These are phyloP conservation scores for Trachelus tabidus DNA, from an alignment of 2,888 invertebrate genomes.

Conservation along the genomic window DNA sequence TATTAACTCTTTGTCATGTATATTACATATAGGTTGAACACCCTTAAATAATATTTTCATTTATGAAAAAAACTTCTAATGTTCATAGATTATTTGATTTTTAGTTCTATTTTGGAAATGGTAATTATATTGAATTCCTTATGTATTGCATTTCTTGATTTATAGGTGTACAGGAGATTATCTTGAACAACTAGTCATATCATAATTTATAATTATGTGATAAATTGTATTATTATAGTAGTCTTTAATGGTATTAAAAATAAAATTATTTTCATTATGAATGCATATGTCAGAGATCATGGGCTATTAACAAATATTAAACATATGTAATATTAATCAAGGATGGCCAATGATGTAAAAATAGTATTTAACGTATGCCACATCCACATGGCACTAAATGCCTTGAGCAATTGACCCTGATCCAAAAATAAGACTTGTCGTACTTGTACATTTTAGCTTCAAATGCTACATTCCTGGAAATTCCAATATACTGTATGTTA, in stretches of 20 bases:
- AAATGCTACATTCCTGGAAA: background rate
- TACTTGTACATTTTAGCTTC: conserved; percentile 1
- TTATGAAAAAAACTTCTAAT: background rate
- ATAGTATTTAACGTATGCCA: conserved; percentile 30
- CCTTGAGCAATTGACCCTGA: conserved; percentile 31
- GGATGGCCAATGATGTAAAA: conserved; percentile 25
- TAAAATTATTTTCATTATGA: background rate
- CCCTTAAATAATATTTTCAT: background rate
- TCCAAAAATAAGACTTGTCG: conserved; percentile 27
- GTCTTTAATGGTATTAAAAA: background rate
- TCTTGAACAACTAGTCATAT: background rate
- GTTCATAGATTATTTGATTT: background rate
- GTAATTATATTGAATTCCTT: background rate
- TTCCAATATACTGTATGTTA: background rate
- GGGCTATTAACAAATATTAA: background rate
- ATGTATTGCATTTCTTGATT: background rate
- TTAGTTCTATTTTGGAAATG: background rate
- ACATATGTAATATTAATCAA: background rate
- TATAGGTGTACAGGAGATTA: background rate
- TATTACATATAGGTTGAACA: background rate
- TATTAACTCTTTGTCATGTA: background rate
- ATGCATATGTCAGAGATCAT: background rate
- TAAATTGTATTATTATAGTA: background rate
- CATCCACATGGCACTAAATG: conserved; percentile 10
- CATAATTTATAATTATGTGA: background rate